A percentile compares a stretch with the other conserved stretches of the same genome.
Conservation (phyloP, 2,797 vertebrate genomes). For the Euthynnus affinis region DNA sequence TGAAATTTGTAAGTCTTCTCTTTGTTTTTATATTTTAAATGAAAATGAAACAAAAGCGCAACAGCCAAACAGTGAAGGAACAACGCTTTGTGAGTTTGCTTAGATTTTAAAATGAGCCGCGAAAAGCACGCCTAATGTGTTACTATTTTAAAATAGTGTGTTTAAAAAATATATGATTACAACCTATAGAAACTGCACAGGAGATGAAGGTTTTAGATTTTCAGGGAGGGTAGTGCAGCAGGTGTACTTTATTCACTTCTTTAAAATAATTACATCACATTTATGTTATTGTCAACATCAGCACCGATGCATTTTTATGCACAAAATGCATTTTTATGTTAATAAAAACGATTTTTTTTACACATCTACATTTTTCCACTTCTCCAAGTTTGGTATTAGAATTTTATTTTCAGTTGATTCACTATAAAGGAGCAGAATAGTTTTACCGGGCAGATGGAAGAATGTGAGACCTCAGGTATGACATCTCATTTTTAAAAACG, state of each 20-base stretch:
- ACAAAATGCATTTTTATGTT: background rate
- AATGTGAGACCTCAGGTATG: background rate
- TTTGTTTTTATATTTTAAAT: background rate
- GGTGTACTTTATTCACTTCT: background rate
- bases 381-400: too few relatives aligned
- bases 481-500: background rate
- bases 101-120: background rate
- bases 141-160: too few relatives aligned
- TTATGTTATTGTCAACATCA: background rate
- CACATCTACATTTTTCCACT: too few relatives aligned
- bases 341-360: background rate
- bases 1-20: slow-evolving; percentile 44
- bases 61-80: too few relatives aligned
- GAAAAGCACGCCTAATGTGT: too few relatives aligned
- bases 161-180: too few relatives aligned
- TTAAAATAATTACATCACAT: background rate
- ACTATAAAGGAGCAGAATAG: background rate
- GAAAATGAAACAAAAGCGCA: background rate
- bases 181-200: too few relatives aligned
- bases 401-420: background rate
- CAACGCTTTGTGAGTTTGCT: background rate
- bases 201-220: background rate
- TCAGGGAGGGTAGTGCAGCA: background rate
- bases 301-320: background rate
- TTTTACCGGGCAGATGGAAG: too few relatives aligned